Evolutionary conservation across 2,888 invertebrate species (phyloP), one percentile per base, ranked within the genome.

Genomic region (Macrostomum cliftonense): DNA sequence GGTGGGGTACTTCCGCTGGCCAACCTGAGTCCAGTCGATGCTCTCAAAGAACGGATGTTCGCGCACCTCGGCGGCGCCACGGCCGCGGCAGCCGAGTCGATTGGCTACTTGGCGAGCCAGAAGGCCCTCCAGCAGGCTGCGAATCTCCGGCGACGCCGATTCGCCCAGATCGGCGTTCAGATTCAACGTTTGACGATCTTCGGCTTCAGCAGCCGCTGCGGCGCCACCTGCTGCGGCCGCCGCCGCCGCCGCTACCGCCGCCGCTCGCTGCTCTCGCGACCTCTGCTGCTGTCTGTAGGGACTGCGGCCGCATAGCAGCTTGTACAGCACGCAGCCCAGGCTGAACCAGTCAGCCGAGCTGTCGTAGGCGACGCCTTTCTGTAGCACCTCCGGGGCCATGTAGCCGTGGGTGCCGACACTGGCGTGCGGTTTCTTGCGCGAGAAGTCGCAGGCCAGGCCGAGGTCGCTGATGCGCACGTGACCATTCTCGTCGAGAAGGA

Each of bases 381-480:
- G 89, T 57, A 97, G 77, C 47, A 97, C 97, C 74, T 97, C 97
- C 11, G 97, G 97, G 13, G 97, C 95, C 97, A 99, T 99, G 73
- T 97, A 99, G 45, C 97, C 97, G 72, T 97, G 95, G n/a, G 97
- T 99, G 39, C 97, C 97, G 47, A 99, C 97, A 66, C 89, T 89
- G 56, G 97, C 95, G 73, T 95, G 95, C 42, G 97, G 97, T 72
- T 95, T 97, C 76, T 97, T 99, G 76, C 93, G 93, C 47, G 91
- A 91, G 73, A 87, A 99, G 76, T 99, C 97, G 74, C 95, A 97
- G 57, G 97, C 97, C 59, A 99, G 77, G 37, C 97, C 97, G 59
- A 97, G 78, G 74, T 97, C 97, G 45, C 95, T 97, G 78, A 97
- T 97, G 70, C 95, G 77, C 56, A 97, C 91, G 73, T 97, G 97